phyloP scores from a whole-genome alignment of 1,140 invertebrate species.

The Hyphantria cunea region DNA sequence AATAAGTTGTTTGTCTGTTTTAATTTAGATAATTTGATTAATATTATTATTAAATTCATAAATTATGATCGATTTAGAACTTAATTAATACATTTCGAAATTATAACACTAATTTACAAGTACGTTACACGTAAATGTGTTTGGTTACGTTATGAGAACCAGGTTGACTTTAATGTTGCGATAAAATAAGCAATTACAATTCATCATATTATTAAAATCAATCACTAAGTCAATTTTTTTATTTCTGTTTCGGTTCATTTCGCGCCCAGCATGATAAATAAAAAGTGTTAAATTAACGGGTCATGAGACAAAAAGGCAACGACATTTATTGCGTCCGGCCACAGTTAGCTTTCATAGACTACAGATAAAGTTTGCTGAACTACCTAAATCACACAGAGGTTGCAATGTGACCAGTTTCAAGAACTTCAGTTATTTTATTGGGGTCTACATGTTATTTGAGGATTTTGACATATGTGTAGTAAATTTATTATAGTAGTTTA shows the following conservation, averaged over 20 bases:
- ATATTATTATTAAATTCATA: too few relatives aligned
- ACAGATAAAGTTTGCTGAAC: conserved; percentile 19
- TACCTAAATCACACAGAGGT: conserved; percentile 23
- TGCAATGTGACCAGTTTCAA: conserved; percentile 15
- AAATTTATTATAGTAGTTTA: too few relatives aligned
- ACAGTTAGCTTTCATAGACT: conserved; percentile 5
- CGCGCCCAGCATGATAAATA: conserved; percentile 1
- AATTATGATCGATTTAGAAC: too few relatives aligned
- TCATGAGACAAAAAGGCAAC: conserved; percentile 8
- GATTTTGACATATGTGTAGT: conserved; percentile 1
- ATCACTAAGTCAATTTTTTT: background rate
- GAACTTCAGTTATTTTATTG: conserved; percentile 24
- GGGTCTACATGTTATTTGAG: conserved; percentile 6
- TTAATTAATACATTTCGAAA: too few relatives aligned
- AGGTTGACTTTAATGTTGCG: too few relatives aligned
- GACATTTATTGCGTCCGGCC: conserved; percentile 11
- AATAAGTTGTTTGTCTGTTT: too few relatives aligned
- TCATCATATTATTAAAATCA: too few relatives aligned
- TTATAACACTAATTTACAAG: too few relatives aligned
- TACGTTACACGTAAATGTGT: too few relatives aligned
- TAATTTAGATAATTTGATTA: too few relatives aligned
- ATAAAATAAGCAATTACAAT: background rate
- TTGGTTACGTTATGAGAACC: too few relatives aligned
- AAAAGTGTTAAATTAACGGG: too few relatives aligned
- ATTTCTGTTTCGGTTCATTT: background rate